phyloP scores from a whole-genome alignment of 1,140 invertebrate species.

The Saccostrea glomerata region DNA sequence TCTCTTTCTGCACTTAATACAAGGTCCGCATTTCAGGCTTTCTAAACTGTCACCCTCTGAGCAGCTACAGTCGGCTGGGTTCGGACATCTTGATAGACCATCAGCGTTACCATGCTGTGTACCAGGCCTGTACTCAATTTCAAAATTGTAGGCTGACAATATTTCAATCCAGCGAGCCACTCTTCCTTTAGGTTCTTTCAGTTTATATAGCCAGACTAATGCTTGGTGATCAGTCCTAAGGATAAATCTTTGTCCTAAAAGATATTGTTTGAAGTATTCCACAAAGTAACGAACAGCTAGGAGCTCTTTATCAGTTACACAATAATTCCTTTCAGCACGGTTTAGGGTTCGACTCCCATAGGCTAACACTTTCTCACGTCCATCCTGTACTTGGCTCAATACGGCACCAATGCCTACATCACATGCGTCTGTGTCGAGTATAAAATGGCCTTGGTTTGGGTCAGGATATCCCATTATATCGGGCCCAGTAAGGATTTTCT shows the following conservation, averaged over 20 bases:
- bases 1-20: background rate
- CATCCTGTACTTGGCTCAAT: conserved; percentile 67
- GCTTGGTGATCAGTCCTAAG: conserved; percentile 62
- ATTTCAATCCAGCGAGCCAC: conserved; percentile 65
- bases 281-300: background rate
- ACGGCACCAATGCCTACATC: conserved; percentile 65
- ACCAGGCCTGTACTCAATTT: conserved; percentile 58
- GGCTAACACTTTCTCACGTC: conserved; percentile 54
- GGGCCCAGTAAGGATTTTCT: background rate
- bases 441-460: conserved; percentile 35
- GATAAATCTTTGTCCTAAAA: conserved; percentile 59
- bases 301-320: conserved; percentile 7
- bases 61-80: conserved; percentile 38
- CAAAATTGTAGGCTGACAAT: conserved; percentile 64
- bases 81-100: conserved; percentile 55
- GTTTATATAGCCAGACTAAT: conserved; percentile 57
- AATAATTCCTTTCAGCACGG: conserved; percentile 73
- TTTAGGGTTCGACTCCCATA: conserved; percentile 59
- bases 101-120: conserved; percentile 66
- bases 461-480: conserved; percentile 19
- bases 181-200: conserved; percentile 57
- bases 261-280: conserved; percentile 49
- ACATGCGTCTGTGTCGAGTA: conserved; percentile 44
- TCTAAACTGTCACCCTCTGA: background rate
- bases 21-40: conserved; percentile 36